Percentiles rank a stretch among this genome's conserved stretches.
Conservation (phyloP, 2,888 invertebrate species). For the Epirrhoe alternata region DNA sequence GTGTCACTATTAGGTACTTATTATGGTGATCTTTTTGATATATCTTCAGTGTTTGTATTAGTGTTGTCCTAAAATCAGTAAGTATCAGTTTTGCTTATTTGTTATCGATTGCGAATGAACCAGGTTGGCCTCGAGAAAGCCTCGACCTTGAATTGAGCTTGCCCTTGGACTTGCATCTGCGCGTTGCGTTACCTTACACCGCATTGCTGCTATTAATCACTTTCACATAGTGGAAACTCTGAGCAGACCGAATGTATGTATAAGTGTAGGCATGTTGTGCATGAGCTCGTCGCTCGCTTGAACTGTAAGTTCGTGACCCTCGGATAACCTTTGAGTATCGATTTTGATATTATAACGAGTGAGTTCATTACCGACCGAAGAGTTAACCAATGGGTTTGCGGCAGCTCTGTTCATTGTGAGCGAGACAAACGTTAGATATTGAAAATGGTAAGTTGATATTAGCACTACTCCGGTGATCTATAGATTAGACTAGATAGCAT, state of each 20-base stretch:
- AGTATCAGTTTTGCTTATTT: not conserved
- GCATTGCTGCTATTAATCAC: not conserved
- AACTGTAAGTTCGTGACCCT: constrained; percentile 4
- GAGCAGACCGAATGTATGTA: not conserved
- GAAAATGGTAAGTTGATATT: too few relatives aligned
- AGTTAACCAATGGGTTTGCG: too few relatives aligned
- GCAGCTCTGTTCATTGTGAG: too few relatives aligned
- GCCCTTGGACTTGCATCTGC: constrained; percentile 33
- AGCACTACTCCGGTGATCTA: too few relatives aligned
- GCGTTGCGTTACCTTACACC: constrained; percentile 27
- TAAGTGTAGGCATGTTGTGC: not conserved
- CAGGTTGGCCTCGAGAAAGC: not conserved
- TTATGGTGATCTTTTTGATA: not conserved
- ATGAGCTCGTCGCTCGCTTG: not conserved
- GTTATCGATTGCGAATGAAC: constrained; percentile 20
- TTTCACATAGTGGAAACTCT: not conserved
- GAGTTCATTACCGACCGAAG: too few relatives aligned
- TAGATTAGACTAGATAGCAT: too few relatives aligned
- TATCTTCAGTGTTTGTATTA: not conserved
- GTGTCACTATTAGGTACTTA: too few relatives aligned
- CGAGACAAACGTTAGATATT: too few relatives aligned
- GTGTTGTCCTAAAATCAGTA: not conserved
- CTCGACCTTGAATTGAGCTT: constrained; percentile 20
- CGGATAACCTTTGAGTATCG: not conserved
- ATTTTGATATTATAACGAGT: not conserved